These are phyloP conservation scores for Hyalella azteca DNA, from an alignment of 2,888 invertebrate species.

Conservation along the genomic window DNA sequence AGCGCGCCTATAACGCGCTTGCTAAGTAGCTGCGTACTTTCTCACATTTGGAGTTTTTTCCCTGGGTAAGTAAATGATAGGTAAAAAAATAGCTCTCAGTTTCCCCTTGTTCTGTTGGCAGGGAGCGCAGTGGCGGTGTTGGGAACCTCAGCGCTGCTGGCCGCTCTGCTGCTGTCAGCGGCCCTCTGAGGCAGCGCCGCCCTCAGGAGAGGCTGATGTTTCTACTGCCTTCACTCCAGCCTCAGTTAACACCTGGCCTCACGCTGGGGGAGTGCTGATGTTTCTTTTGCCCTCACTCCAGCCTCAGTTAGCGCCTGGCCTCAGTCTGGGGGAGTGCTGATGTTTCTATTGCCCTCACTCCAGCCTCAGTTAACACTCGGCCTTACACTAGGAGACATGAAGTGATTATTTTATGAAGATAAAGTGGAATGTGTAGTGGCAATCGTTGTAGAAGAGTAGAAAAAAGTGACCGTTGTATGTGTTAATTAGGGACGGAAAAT, in stretches of 20 bases:
- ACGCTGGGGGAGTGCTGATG: no score
- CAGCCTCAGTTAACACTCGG: neutral
- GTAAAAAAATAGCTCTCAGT: no score
- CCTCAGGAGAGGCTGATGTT: neutral
- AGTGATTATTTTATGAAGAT: no score
- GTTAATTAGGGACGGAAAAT: no score
- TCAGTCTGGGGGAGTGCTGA: neutral
- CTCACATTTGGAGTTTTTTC: no score
- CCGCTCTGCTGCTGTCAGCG: neutral
- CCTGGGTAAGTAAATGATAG: no score
- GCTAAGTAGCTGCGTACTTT: neutral
- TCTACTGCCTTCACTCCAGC: neutral
- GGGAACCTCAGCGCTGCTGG: neutral
- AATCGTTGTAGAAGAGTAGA: no score
- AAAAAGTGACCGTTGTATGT: no score
- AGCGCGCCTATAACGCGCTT: neutral
- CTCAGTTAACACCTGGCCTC: neutral
- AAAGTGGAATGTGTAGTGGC: no score
- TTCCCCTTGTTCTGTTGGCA: neutral
- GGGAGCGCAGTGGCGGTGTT: neutral
- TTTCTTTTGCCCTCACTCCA: no score
- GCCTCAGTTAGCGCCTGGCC: no score
- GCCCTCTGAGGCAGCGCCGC: neutral
- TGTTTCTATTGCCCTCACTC: neutral
- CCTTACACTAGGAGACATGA: no score